These are phyloP conservation scores for Hyles lineata DNA, from an alignment of 2,888 invertebrate species.

Conservation along the genomic window DNA sequence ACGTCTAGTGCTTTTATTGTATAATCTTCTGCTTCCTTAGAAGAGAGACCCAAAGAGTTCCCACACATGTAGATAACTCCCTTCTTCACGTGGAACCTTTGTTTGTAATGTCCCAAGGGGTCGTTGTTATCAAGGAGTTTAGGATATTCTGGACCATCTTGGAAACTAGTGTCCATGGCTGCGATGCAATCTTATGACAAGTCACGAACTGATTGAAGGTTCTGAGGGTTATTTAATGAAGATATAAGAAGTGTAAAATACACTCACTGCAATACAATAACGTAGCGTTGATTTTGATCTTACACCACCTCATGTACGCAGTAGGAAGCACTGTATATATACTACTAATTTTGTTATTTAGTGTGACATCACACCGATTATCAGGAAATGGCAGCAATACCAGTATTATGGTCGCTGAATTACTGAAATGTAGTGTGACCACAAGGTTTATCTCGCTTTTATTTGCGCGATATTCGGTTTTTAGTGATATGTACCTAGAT, in stretches of 20 bases:
- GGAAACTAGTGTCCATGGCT: constrained; percentile 53
- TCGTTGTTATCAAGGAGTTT: constrained; percentile 68
- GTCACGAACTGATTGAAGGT: background rate
- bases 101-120: constrained; percentile 59
- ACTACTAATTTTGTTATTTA: background rate
- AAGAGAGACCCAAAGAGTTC: constrained; percentile 71
- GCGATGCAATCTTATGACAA: background rate
- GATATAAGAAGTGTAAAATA: background rate
- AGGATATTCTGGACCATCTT: constrained; percentile 59
- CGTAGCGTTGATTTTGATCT: background rate
- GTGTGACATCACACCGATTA: background rate
- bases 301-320: no score
- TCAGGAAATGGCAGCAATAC: background rate
- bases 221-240: background rate
- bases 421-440: constrained; percentile 12
- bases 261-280: background rate
- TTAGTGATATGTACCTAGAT: background rate
- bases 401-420: background rate
- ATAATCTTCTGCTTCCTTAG: constrained; percentile 65
- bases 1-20: constrained; percentile 52
- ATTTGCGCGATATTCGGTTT: background rate
- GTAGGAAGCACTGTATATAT: constrained; percentile 1
- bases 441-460: background rate
- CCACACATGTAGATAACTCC: constrained; percentile 71
- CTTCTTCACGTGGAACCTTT: constrained; percentile 64